Evolutionary conservation across 2,797 vertebrate species (phyloP), one percentile per base, ranked within the genome.

Genomic region (Hafferia zeledoni): DNA sequence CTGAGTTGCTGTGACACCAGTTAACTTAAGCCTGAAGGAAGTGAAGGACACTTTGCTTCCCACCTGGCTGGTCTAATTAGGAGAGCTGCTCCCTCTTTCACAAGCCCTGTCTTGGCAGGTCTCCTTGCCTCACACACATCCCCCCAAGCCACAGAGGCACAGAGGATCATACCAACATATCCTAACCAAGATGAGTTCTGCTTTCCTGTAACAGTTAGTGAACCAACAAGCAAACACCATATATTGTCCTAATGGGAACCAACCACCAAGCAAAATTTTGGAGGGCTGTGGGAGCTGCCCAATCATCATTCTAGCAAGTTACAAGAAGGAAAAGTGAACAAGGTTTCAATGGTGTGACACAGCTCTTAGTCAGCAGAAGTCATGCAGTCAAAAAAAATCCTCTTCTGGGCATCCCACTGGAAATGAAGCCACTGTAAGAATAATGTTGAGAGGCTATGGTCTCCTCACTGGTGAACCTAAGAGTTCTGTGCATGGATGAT

Each of bases 311-410:
- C 70, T 52, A 79, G 37, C 89, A 84, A 70, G 74, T 79, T 90
- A 59, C 52, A 84, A 69, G 90, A 85, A 89, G 61, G 80, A 76
- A 86, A 95, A 93, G 70, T 90, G 71, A 82, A 83, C 71, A 67
- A 87, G 24, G 16, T 61, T 95, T 94, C 72, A 95, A 85, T 56
- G 74, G 70, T 79, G 80, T 86, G 67, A 91, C 65, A 88, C 55
- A 93, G 67, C 52, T 91, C 91, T 91, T 71, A 83, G 77, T 86
- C 80, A 83, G 91, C 83, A 94, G 83, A 86, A 94, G 41, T 94
- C 95, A 93, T 77, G 83, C 85, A 94, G 79, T 79, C 90, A 12
- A 61, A 83, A 83, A 59, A 68, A 84, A 44, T 39, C 15, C 18
- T 93, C 39, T 83, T 92, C 82, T 50, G 49, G 87, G 52, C 56